phyloP scores from a whole-genome alignment of 37 sponge, comb jelly and placozoan genomes.

The Theonella swinhoei region DNA sequence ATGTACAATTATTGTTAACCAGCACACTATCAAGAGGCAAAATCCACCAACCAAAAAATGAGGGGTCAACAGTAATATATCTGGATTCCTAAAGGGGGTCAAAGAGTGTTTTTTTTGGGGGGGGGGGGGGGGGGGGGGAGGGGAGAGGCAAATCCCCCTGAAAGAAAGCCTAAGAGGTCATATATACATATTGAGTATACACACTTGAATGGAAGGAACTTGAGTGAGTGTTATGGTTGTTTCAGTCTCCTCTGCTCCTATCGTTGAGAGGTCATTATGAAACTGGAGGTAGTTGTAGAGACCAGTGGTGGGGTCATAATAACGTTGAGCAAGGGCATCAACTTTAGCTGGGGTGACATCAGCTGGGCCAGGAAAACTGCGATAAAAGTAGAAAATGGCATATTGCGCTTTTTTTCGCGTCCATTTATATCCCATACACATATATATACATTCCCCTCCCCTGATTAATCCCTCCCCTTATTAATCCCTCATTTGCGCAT shows the following conservation, averaged over 20 bases:
- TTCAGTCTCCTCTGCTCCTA: conserved; percentile 10
- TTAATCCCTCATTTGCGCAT: too few species aligned
- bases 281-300: conserved; percentile 80
- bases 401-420: too few species aligned
- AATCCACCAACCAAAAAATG: too few species aligned
- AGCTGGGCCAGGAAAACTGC: conserved; percentile 81
- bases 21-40: not conserved
- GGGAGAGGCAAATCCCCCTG: too few species aligned
- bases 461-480: too few species aligned
- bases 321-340: conserved; percentile 44
- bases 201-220: conserved; percentile 4
- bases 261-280: conserved; percentile 47
- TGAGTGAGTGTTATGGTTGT: not conserved
- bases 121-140: not conserved
- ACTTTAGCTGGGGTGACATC: conserved; percentile 64
- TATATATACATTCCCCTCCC: too few species aligned
- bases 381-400: conserved; percentile 69
- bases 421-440: too few species aligned
- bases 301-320: conserved; percentile 54
- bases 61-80: too few species aligned
- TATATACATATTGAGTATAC: not conserved
- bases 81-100: too few species aligned
- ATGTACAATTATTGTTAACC: too few species aligned
- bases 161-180: not conserved
- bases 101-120: not conserved